These are phyloP conservation scores for Idaea aversata DNA, from an alignment of 2,888 invertebrate genomes.

Conservation along the genomic window DNA sequence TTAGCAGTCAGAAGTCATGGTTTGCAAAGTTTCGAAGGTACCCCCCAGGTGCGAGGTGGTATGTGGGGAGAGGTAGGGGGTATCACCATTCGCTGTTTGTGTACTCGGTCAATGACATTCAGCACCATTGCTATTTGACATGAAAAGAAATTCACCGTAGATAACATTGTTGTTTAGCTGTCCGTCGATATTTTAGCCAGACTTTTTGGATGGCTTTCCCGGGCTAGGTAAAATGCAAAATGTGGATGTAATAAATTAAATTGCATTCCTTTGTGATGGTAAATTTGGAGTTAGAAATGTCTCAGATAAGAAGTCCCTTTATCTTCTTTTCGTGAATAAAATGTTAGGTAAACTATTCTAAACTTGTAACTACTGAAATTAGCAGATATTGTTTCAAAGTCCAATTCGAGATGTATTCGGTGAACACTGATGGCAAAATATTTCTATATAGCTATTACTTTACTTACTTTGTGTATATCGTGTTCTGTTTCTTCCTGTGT, in stretches of 20 bases:
- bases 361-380: not conserved
- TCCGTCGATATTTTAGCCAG: constrained; percentile 36
- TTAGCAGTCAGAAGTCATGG: constrained; percentile 63
- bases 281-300: not conserved
- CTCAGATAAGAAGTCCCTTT: not conserved
- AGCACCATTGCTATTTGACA: constrained; percentile 62
- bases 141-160: constrained; percentile 54
- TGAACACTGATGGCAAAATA: too few relatives aligned
- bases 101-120: constrained; percentile 65
- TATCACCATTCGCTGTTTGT: constrained; percentile 46
- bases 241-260: not conserved
- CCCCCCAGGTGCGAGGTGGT: constrained; percentile 26
- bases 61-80: constrained; percentile 18
- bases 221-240: constrained; percentile 13
- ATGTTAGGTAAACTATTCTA: not conserved
- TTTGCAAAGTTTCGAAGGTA: constrained; percentile 53
- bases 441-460: too few relatives aligned
- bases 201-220: constrained; percentile 32
- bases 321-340: not conserved
- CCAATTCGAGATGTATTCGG: too few relatives aligned
- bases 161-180: constrained; percentile 38
- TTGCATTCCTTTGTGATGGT: not conserved
- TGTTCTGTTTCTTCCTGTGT: too few relatives aligned
- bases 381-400: not conserved
- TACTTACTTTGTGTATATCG: too few relatives aligned